Evolutionary conservation across 1,140 invertebrate genomes (phyloP).

Genomic region (Patella vulgata): DNA sequence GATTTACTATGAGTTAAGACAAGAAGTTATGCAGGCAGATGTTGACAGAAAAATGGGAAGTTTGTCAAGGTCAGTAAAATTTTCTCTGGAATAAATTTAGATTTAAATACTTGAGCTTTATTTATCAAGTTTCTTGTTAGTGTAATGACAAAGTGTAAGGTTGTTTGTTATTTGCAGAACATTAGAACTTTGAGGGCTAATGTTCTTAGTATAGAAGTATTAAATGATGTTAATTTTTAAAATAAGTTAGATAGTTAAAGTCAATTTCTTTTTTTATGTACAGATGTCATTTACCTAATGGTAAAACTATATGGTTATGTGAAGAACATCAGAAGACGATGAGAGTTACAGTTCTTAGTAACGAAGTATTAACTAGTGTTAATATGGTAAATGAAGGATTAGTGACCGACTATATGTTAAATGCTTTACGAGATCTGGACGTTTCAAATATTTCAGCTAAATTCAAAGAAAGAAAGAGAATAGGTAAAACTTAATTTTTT

Average conservation of each 20-base stretch:
- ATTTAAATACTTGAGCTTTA: too few species aligned
- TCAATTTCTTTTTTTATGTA: background rate
- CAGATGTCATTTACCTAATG: conserved; percentile 48
- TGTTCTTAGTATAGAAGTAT: too few species aligned
- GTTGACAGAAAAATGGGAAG: conserved; percentile 18
- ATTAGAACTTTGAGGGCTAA: too few species aligned
- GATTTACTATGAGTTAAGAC: conserved; percentile 25
- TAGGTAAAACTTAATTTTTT: conserved; percentile 10
- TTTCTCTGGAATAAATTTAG: too few species aligned
- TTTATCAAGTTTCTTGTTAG: too few species aligned
- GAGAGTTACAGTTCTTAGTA: conserved; percentile 43
- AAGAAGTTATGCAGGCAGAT: conserved; percentile 27
- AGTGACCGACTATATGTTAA: conserved; percentile 34
- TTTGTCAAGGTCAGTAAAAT: conserved; percentile 22
- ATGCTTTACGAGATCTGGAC: conserved; percentile 33
- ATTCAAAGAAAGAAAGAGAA: conserved; percentile 11
- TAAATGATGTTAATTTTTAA: too few species aligned
- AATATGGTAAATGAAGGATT: conserved; percentile 14
- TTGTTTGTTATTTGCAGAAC: too few species aligned
- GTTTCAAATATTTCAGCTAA: conserved; percentile 6
- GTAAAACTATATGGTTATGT: conserved; percentile 49
- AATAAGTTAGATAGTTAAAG: too few species aligned
- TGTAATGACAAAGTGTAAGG: too few species aligned
- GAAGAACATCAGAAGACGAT: conserved; percentile 35
- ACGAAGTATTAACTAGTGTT: conserved; percentile 21